Evolutionary conservation across 2,797 vertebrate genomes (phyloP), one percentile per base, ranked within the genome.

Genomic region (Steatocranus sp.): DNA sequence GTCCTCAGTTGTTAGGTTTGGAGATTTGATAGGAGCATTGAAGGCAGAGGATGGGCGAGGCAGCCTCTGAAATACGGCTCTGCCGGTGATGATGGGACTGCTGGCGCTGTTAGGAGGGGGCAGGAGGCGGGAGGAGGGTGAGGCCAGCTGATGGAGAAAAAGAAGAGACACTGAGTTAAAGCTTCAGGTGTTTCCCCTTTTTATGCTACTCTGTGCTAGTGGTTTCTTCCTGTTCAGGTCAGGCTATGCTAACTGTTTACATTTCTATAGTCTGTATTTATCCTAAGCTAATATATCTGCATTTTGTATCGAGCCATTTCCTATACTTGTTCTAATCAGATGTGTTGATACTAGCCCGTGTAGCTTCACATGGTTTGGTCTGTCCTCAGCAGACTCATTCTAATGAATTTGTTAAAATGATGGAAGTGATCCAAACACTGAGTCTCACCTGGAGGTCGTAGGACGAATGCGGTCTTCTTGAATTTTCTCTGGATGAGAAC

Each of bases 381-480:
- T 18, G 38, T 70, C 23, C 66, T 46, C 14, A 15, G 38, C 9
- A 11, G 23, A 46, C 38, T 46, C 38, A 70, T 46, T 70, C 38
- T 61, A 61, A n/a, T 18, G 15, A 70, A 70, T 27, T 70, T 3
- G 15, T 8, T 11, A 27, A 70, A 70, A 70, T 46, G 10, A 18
- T 46, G 38, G 66, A 46, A 70, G 23, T 9, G 12, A 27, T 70
- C 23, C 23, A 70, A 18, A 27, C 14, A 25, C 9, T 3, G 46
- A 17, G 30, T 27, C 48, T 17, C 89, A 98, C 98, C 97, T 98
- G 97, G 70, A 96, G 93, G 89, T 96, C 95, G 2, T 95, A 94
- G n/a, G 94, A 87, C 20, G 96, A 95, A 68, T 92, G 95, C 0
- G 94, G 94, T 83, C 97, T 93, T 66, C 82, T 93, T 32, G 91